Base-by-base conservation (phyloP, 2,888 invertebrate species). In the Lucinisca nassula region DNA sequence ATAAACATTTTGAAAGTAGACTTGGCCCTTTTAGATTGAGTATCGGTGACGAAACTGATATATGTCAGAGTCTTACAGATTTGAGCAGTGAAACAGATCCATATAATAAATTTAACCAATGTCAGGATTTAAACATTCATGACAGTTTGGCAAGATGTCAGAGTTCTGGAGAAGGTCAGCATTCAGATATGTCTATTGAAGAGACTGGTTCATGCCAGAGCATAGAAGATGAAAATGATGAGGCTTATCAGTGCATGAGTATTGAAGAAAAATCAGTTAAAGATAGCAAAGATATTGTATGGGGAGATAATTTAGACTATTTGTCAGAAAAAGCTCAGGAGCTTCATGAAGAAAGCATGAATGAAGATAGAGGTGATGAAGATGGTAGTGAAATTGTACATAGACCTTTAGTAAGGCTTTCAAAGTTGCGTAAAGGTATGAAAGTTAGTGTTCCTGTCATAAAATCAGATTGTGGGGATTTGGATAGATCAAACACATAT, bases 351-450 rank as follows among this genome's bases (percentile, higher is more conserved):
- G 58, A 58, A 10, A 51, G n/a, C 14, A 3, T 51, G 12, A 27
- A 27, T 58, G 12, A 24, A 6, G 24, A 27, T 6, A 27, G 27
- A n/a, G 27, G 27, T 27, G 27, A 75, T 30, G 45, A 27, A 51
- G 45, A 45, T 73, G 30, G 12, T 24, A 30, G 1, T 27, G 77
- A 55, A 55, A 32, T 30, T 4, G 32, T 27, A 10, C 79, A 79
- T 45, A 38, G 21, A n/a, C 70, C 74, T 81, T 74, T 81, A 58
- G 51, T 58, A 6, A 73, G 81, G 37, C 55, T 81, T 27, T 55
- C 78, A 27, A 49, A 67, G 17, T 67, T 35, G 35, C 32, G 67
- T 32, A 32, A 30, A 21, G 67, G 67, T 67, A 35, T 32, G 3
- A 67, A 35, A 17, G 1, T 67, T 6, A 32, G 35, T 35, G 32